Evolutionary conservation across 2,797 vertebrate genomes (phyloP).

Genomic region (Tympanoctomys barrerae): DNA sequence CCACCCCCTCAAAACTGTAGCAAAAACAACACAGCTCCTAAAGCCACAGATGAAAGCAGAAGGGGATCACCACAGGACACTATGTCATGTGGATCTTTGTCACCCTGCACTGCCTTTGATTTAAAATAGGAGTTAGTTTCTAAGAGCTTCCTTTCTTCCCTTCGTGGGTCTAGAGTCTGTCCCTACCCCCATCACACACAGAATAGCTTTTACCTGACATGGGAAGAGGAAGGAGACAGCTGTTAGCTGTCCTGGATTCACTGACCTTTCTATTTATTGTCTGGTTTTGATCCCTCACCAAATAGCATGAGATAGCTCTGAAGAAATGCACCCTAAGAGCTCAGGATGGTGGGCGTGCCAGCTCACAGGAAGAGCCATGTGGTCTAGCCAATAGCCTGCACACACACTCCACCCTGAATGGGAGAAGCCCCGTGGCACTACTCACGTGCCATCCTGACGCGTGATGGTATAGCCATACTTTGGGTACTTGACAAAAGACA

Average conservation of each 20-base stretch:
- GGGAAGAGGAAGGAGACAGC: background rate
- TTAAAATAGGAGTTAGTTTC: constrained; percentile 83
- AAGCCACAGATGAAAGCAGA: constrained; percentile 83
- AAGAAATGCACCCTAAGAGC: constrained; percentile 77
- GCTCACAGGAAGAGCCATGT: background rate
- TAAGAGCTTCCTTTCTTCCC: constrained; percentile 23
- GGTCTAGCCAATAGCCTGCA: constrained; percentile 71
- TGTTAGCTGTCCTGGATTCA: constrained; percentile 30
- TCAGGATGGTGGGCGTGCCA: constrained; percentile 75
- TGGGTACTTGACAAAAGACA: constrained; percentile 99
- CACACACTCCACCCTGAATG: constrained; percentile 1
- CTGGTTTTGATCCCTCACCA: constrained; percentile 77
- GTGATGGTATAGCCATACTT: constrained; percentile 99
- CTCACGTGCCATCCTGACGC: constrained; percentile 99
- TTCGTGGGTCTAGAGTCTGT: background rate
- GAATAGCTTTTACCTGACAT: background rate
- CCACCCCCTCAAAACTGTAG: constrained; percentile 86
- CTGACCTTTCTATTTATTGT: constrained; percentile 79
- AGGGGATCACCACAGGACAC: constrained; percentile 85
- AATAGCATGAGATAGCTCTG: constrained; percentile 77
- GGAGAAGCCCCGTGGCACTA: constrained; percentile 78
- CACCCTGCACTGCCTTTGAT: constrained; percentile 81
- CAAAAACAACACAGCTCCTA: constrained; percentile 82
- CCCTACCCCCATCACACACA: background rate
- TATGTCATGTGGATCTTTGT: constrained; percentile 66